A percentile compares a stretch with the other conserved stretches of the same genome.
Evolutionary conservation across 2,113 vertebrate species (phyloP).

Genomic region (Sakesphorus luctuosus): DNA sequence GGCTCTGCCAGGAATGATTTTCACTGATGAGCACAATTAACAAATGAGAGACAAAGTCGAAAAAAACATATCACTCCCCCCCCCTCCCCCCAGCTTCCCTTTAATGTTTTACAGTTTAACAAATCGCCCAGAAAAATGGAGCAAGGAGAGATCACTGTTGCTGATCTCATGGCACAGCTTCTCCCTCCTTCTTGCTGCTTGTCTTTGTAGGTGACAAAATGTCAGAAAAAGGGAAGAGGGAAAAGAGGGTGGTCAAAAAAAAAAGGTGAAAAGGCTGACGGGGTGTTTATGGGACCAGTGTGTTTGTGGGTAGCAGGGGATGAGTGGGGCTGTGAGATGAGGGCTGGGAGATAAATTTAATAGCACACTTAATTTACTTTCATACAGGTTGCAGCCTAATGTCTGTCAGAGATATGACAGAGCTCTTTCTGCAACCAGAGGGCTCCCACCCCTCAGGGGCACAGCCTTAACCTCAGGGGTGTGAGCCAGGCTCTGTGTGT

Average conservation of each 20-base stretch:
- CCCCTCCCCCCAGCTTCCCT: neutral
- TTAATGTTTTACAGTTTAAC: conserved; percentile 20
- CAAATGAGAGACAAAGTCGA: conserved; percentile 55
- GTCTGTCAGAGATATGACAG: accelerated
- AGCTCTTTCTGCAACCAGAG: neutral
- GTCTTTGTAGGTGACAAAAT: neutral
- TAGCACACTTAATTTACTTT: neutral
- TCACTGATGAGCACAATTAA: conserved; percentile 79
- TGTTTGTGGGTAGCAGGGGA: neutral
- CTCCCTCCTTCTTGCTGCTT: neutral
- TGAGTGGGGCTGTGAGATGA: neutral
- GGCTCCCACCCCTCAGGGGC: neutral
- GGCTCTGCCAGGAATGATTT: conserved; percentile 52
- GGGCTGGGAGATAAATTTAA: neutral
- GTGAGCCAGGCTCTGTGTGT: neutral
- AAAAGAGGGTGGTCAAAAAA: neutral
- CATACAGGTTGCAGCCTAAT: neutral
- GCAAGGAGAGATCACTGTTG: neutral
- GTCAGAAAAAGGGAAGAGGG: neutral
- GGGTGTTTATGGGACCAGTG: neutral
- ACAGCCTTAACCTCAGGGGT: accelerated
- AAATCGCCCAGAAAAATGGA: neutral
- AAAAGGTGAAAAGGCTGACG: neutral
- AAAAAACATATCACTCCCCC: neutral
- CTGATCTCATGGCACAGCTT: neutral